Percentiles rank a stretch among this genome's conserved stretches.
Conservation (phyloP, 2,113 vertebrate genomes). For the Brachionichthys hirsutus region DNA sequence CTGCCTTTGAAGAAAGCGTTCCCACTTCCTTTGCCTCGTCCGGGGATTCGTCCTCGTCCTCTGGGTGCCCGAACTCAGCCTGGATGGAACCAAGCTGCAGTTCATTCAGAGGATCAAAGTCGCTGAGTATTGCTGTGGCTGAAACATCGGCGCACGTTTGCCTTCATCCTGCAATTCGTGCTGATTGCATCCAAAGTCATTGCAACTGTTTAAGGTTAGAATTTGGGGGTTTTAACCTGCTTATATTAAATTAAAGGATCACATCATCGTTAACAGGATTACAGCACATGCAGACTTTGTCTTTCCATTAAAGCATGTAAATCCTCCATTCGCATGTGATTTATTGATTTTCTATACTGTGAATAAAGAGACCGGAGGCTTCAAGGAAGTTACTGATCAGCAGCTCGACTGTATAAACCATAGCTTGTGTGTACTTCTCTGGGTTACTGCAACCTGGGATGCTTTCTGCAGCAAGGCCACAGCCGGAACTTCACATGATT, state of each 20-base stretch:
- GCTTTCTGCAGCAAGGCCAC: background rate
- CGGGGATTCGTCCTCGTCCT: conserved; percentile 1
- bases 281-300: background rate
- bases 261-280: too few species aligned
- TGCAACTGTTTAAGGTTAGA: too few species aligned
- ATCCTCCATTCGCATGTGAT: background rate
- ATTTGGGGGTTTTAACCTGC: background rate
- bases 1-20: conserved; percentile 38
- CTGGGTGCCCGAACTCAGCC: background rate
- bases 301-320: background rate
- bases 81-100: conserved; percentile 11
- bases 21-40: conserved; percentile 13
- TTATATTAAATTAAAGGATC: background rate
- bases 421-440: background rate
- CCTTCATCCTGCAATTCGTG: background rate
- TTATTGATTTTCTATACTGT: background rate
- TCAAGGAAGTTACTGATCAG: conserved; percentile 60
- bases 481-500: conserved; percentile 6
- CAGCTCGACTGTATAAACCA: conserved; percentile 20
- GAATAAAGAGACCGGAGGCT: conserved; percentile 27
- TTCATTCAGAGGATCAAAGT: conserved; percentile 1
- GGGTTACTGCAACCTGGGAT: background rate
- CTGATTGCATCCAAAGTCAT: too few species aligned
- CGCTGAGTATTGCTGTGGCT: background rate
- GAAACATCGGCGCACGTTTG: background rate